Evolutionary conservation across 2,113 vertebrate species (phyloP).

Genomic region (Tricholaema leucomelas): DNA sequence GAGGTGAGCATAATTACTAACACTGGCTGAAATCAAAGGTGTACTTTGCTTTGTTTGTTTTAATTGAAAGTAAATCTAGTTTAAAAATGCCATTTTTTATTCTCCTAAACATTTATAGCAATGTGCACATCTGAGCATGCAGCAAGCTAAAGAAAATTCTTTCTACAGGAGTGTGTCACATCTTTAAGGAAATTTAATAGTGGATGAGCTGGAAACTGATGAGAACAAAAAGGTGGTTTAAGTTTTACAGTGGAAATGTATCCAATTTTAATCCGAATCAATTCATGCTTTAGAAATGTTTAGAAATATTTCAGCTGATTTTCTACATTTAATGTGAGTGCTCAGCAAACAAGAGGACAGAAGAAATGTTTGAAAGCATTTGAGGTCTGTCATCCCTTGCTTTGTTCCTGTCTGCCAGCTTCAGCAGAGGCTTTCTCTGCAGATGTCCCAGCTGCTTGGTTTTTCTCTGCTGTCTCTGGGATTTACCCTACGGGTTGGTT

Average conservation of each 20-base stretch:
- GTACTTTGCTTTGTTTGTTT: constrained; percentile 1
- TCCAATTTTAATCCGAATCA: background rate
- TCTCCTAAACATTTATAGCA: background rate
- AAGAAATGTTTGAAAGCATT: background rate
- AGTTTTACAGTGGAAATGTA: background rate
- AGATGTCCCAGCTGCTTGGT: background rate
- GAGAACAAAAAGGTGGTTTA: background rate
- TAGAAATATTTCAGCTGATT: background rate
- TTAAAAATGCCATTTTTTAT: background rate
- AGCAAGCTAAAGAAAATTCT: background rate
- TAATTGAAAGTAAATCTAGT: constrained; percentile 26
- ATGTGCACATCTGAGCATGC: background rate
- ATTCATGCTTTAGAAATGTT: background rate
- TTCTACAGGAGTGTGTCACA: background rate
- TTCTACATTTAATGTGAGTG: background rate
- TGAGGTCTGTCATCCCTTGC: background rate
- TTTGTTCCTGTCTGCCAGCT: background rate
- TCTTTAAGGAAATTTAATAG: background rate
- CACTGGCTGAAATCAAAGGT: constrained; percentile 14
- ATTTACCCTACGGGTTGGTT: background rate
- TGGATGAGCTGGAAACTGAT: background rate
- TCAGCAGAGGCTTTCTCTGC: background rate
- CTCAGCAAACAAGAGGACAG: background rate
- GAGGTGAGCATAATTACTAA: constrained; percentile 38
- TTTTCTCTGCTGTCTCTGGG: background rate